Evolutionary conservation across 2,888 invertebrate genomes (phyloP).

Genomic region (Volucella inflata): DNA sequence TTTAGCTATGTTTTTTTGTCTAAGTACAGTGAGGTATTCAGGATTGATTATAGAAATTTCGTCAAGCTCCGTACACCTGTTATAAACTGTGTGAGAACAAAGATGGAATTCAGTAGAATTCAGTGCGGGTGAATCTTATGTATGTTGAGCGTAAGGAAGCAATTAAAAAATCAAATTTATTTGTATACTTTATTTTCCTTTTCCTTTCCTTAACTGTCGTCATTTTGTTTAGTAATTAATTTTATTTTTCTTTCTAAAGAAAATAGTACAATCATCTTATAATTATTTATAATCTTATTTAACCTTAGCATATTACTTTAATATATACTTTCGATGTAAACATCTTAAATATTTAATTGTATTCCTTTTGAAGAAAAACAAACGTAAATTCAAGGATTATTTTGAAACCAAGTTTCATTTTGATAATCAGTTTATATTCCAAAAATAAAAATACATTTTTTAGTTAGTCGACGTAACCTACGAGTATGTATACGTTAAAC

Average conservation of each 20-base stretch:
- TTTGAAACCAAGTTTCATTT: constrained; percentile 32
- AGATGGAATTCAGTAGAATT: constrained; percentile 35
- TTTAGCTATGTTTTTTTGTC: too few relatives aligned
- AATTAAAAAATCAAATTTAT: constrained; percentile 1
- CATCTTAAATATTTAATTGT: constrained; percentile 11
- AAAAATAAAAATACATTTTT: background rate
- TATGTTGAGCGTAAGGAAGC: constrained; percentile 23
- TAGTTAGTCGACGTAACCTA: background rate
- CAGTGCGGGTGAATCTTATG: constrained; percentile 31
- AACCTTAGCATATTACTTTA: background rate
- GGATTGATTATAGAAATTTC: too few relatives aligned
- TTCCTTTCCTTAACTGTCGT: constrained; percentile 4
- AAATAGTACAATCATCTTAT: constrained; percentile 54
- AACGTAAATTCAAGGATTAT: constrained; percentile 1
- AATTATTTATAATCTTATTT: constrained; percentile 49
- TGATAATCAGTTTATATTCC: background rate
- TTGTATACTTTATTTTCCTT: background rate
- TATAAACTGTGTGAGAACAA: constrained; percentile 19
- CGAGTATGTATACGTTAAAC: background rate
- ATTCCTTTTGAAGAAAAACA: constrained; percentile 6
- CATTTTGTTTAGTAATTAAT: constrained; percentile 29
- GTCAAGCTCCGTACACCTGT: background rate
- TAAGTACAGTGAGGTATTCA: too few relatives aligned
- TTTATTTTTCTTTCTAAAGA: constrained; percentile 21
- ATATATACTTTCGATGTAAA: constrained; percentile 6